phyloP scores from a whole-genome alignment of 2,888 invertebrate genomes.

The Drosophila ezoana region DNA sequence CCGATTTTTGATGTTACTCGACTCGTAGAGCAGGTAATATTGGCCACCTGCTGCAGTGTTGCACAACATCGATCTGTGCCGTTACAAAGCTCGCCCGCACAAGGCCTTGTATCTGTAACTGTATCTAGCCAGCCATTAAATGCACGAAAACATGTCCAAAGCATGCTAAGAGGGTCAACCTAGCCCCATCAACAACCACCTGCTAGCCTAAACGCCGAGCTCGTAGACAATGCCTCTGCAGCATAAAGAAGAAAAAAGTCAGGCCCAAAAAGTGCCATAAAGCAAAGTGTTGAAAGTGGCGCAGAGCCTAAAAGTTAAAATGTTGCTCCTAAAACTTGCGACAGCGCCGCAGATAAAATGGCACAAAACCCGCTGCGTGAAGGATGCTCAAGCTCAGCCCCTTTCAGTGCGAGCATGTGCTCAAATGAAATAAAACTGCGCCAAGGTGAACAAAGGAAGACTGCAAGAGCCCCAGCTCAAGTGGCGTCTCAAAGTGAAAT shows the following conservation, averaged over 20 bases:
- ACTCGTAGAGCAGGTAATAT: slow-evolving; percentile 50
- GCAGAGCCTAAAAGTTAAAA: slow-evolving; percentile 68
- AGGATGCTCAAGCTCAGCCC: slow-evolving; percentile 33
- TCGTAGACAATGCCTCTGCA: slow-evolving; percentile 6
- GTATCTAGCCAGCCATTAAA: slow-evolving; percentile 67
- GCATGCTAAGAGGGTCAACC: slow-evolving; percentile 63
- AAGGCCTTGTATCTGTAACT: slow-evolving; percentile 34
- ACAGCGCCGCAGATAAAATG: slow-evolving; percentile 60
- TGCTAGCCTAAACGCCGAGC: not conserved
- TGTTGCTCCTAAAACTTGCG: slow-evolving; percentile 53
- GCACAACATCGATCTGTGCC: slow-evolving; percentile 19
- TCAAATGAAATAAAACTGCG: slow-evolving; percentile 47
- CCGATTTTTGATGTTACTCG: slow-evolving; percentile 43
- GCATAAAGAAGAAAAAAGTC: slow-evolving; percentile 3
- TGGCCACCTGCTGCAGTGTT: slow-evolving; percentile 33
- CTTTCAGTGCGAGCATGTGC: slow-evolving; percentile 26
- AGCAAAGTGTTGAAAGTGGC: slow-evolving; percentile 67
- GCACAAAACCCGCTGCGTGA: slow-evolving; percentile 37
- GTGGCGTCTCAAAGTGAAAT: slow-evolving; percentile 40
- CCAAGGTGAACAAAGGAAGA: slow-evolving; percentile 38
- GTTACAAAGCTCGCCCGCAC: not conserved
- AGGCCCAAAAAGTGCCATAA: slow-evolving; percentile 49
- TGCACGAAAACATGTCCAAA: slow-evolving; percentile 46
- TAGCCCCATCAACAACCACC: slow-evolving; percentile 1
- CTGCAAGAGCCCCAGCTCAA: slow-evolving; percentile 23